A percentile compares a stretch with the other conserved stretches of the same genome.
Evolutionary conservation across 2,797 vertebrate genomes (phyloP).

Genomic region (Amblyopsis hoosieri): DNA sequence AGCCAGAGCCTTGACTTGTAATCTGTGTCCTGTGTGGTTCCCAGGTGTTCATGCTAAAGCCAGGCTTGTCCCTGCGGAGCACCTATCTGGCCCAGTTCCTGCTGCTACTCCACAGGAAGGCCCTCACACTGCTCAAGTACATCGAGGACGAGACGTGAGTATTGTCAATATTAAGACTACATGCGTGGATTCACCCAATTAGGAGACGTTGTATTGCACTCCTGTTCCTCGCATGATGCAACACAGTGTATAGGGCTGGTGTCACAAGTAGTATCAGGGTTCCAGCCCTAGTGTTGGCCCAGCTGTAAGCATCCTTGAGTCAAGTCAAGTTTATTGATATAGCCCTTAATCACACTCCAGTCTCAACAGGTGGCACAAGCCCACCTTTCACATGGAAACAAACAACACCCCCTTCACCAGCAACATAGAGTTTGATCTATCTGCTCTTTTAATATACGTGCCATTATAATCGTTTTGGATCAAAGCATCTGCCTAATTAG

Average conservation of each 20-base stretch:
- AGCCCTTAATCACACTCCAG: too few relatives aligned
- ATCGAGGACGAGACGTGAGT: slow-evolving; percentile 98
- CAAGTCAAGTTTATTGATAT: too few relatives aligned
- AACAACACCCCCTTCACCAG: too few relatives aligned
- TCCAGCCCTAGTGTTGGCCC: not conserved
- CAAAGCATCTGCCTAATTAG: too few relatives aligned
- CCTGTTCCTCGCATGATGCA: not conserved
- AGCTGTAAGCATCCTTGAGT: too few relatives aligned
- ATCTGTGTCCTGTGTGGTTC: slow-evolving; percentile 62
- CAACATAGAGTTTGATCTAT: too few relatives aligned
- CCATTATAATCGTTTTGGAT: too few relatives aligned
- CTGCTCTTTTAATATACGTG: too few relatives aligned
- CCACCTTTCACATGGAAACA: too few relatives aligned
- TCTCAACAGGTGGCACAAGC: too few relatives aligned
- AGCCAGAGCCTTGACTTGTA: slow-evolving; percentile 30
- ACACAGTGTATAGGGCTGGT: not conserved
- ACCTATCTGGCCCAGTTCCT: slow-evolving; percentile 95
- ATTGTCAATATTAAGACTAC: slow-evolving; percentile 13
- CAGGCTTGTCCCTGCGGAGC: slow-evolving; percentile 89
- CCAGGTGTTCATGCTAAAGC: slow-evolving; percentile 95
- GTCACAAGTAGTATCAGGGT: slow-evolving; percentile 3
- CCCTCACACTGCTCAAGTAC: slow-evolving; percentile 95
- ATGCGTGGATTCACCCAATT: slow-evolving; percentile 5
- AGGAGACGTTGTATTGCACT: not conserved
- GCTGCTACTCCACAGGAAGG: slow-evolving; percentile 94